A percentile compares a stretch with the other conserved stretches of the same genome.
phyloP scores from a whole-genome alignment of 2,888 invertebrate species.

The Pyralis farinalis region DNA sequence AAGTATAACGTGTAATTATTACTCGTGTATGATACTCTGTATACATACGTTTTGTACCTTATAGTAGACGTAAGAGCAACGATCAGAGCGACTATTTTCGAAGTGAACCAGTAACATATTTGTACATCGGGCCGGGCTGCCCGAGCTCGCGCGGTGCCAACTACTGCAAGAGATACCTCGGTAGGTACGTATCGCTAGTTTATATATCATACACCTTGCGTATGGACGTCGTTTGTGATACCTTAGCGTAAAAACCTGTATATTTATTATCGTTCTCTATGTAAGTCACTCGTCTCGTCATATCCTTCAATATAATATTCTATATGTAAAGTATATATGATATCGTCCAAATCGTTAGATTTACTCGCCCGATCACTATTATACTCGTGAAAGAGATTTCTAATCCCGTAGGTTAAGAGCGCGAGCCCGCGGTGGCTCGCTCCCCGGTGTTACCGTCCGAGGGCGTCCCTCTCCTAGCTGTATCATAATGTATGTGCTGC shows the following conservation, averaged over 20 bases:
- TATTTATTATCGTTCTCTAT: conserved; percentile 8
- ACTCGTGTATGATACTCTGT: conserved; percentile 13
- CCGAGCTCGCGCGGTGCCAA: conserved; percentile 37
- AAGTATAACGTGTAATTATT: background rate
- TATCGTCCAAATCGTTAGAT: conserved; percentile 28
- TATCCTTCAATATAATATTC: conserved; percentile 32
- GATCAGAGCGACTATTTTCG: conserved; percentile 55
- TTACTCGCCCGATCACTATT: conserved; percentile 21
- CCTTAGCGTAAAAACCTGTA: conserved; percentile 15
- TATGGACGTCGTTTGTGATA: conserved; percentile 18
- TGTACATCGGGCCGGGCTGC: conserved; percentile 31
- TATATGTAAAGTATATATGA: conserved; percentile 26
- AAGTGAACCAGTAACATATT: conserved; percentile 25
- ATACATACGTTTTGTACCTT: conserved; percentile 4
- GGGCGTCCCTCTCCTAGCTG: background rate
- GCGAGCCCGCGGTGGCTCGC: conserved; percentile 11
- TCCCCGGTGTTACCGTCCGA: conserved; percentile 21
- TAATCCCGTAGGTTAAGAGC: background rate
- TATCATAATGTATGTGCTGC: background rate
- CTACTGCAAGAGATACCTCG: conserved; percentile 28
- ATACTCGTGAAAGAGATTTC: conserved; percentile 9
- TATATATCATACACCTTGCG: conserved; percentile 4
- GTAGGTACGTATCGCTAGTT: conserved; percentile 13
- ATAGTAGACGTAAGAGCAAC: conserved; percentile 11
- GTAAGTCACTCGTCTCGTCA: conserved; percentile 21